phyloP scores from a whole-genome alignment of 2,888 invertebrate genomes.

The Drosophila koepferae region DNA sequence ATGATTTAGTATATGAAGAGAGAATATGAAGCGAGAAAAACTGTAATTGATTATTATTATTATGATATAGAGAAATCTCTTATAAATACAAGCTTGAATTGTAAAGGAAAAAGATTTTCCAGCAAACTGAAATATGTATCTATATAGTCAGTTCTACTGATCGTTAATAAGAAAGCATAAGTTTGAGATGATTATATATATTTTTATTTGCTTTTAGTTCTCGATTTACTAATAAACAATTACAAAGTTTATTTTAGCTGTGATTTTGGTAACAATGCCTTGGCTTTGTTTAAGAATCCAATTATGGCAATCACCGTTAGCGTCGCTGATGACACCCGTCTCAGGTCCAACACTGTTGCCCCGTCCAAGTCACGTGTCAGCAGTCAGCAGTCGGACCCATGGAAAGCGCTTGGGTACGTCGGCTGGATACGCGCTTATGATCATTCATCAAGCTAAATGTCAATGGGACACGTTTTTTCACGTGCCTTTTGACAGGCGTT shows the following conservation, averaged over 20 bases:
- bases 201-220: no score
- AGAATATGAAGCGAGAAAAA: not conserved
- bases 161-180: no score
- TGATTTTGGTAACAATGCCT: not conserved
- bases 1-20: not conserved
- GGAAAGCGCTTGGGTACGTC: slow-evolving; percentile 41
- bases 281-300: slow-evolving; percentile 24
- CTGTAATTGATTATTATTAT: no score
- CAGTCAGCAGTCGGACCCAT: slow-evolving; percentile 72
- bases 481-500: slow-evolving; percentile 74
- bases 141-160: no score
- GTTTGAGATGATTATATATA: no score
- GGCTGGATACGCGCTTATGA: slow-evolving; percentile 43
- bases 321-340: slow-evolving; percentile 8
- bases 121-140: no score
- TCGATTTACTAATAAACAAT: not conserved
- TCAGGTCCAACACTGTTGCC: not conserved
- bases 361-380: slow-evolving; percentile 69
- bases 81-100: no score
- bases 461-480: slow-evolving; percentile 78
- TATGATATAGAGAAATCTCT: no score
- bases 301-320: slow-evolving; percentile 39
- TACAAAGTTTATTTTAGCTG: not conserved
- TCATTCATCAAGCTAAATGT: slow-evolving; percentile 81
- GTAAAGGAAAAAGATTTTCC: no score